Conservation (phyloP, 2,113 vertebrate species). For the Dromaius novaehollandiae region DNA sequence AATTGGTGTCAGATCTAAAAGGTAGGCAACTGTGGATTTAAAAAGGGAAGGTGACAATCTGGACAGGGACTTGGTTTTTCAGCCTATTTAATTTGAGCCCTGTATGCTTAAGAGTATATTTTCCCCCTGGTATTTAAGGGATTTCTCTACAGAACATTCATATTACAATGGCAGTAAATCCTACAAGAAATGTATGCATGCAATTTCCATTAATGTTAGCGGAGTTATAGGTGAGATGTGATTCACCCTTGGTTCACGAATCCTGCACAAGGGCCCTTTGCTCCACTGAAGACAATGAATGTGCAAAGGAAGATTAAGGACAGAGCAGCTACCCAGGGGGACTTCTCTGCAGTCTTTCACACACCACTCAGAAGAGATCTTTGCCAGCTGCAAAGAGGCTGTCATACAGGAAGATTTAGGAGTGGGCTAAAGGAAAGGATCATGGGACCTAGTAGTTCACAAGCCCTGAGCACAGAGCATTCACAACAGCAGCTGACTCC, state of each 20-base stretch:
- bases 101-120: neutral
- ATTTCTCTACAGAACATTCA: neutral
- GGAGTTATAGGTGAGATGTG: neutral
- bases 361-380: neutral
- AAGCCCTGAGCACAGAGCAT: neutral
- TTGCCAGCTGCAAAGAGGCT: neutral
- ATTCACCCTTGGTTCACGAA: neutral
- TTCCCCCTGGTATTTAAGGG: neutral
- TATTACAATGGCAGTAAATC: neutral
- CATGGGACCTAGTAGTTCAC: neutral
- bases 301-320: neutral
- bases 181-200: neutral
- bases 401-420: neutral
- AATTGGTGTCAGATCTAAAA: neutral
- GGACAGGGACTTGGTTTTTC: neutral
- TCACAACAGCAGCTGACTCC: rapidly evolving
- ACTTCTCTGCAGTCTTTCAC: neutral
- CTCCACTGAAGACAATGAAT: neutral
- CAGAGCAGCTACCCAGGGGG: neutral
- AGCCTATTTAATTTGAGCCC: neutral
- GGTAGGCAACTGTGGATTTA: neutral
- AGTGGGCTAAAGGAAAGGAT: neutral
- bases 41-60: neutral
- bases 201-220: neutral
- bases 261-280: neutral